A percentile compares a stretch with the other conserved stretches of the same genome.
These are phyloP conservation scores for Ennomos erosarius DNA, from an alignment of 2,888 invertebrate species.

Conservation along the genomic window DNA sequence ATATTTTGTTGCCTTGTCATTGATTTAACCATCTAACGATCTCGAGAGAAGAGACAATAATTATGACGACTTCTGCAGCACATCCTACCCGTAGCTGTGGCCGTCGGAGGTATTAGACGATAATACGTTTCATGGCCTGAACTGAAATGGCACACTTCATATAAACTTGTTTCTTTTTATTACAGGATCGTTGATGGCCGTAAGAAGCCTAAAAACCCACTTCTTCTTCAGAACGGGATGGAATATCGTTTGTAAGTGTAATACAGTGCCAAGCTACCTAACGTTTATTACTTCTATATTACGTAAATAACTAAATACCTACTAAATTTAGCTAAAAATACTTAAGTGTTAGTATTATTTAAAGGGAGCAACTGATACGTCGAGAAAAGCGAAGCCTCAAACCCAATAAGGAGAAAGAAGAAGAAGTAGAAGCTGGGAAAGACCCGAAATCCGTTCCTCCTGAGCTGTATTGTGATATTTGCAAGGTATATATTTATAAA, in stretches of 20 bases:
- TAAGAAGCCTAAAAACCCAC: conserved; percentile 65
- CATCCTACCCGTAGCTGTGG: no score
- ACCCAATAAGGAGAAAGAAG: conserved; percentile 20
- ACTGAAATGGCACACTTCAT: no score
- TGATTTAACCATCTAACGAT: no score
- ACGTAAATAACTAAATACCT: no score
- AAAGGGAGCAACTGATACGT: conserved; percentile 65
- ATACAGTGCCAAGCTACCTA: no score
- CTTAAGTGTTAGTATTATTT: conserved; percentile 9
- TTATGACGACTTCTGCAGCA: no score
- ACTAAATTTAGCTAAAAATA: no score
- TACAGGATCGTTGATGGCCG: conserved; percentile 70
- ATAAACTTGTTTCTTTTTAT: conserved; percentile 12
- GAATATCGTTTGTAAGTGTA: conserved; percentile 59
- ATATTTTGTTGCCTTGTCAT: no score
- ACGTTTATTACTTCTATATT: not conserved
- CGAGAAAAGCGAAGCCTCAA: conserved; percentile 63
- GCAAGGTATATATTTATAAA: conserved; percentile 58
- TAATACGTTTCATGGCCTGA: no score
- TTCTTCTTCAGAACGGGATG: conserved; percentile 61
- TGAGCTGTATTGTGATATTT: conserved; percentile 69
- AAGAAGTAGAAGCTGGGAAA: conserved; percentile 29
- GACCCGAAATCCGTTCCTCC: conserved; percentile 41
- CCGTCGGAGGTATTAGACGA: no score
- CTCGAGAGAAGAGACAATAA: no score